phyloP scores from a whole-genome alignment of 1,140 invertebrate genomes.

The Tetragnatha versicolor region DNA sequence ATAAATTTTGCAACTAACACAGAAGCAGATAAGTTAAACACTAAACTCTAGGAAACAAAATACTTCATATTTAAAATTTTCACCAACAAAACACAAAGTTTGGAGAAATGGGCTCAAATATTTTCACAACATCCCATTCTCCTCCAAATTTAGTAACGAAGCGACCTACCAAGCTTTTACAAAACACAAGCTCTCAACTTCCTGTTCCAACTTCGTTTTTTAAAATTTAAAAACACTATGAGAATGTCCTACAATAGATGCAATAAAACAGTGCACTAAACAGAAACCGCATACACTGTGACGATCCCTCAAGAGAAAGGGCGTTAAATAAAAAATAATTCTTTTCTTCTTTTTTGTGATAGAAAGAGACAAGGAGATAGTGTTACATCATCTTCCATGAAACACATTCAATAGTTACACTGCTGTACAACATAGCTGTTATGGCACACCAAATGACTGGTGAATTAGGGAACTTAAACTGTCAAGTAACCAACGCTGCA shows the following conservation, averaged over 20 bases:
- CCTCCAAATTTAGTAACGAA: not conserved
- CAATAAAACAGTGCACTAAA: slow-evolving; percentile 52
- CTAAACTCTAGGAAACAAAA: slow-evolving; percentile 54
- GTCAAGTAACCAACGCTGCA: slow-evolving; percentile 16
- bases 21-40: slow-evolving; percentile 54
- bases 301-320: slow-evolving; percentile 17
- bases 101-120: not conserved
- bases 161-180: slow-evolving; percentile 32
- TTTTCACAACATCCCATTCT: slow-evolving; percentile 8
- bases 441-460: slow-evolving; percentile 49
- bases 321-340: slow-evolving; percentile 32
- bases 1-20: slow-evolving; percentile 52
- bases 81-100: slow-evolving; percentile 38
- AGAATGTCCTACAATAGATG: slow-evolving; percentile 46
- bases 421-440: slow-evolving; percentile 49
- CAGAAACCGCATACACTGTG: slow-evolving; percentile 37
- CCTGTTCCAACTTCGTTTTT: slow-evolving; percentile 3
- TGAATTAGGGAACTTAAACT: slow-evolving; percentile 20
- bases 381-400: slow-evolving; percentile 12
- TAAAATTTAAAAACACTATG: slow-evolving; percentile 51
- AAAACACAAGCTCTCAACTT: slow-evolving; percentile 48
- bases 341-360: slow-evolving; percentile 14
- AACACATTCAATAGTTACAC: slow-evolving; percentile 29
- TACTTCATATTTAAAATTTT: slow-evolving; percentile 52
- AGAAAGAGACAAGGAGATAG: slow-evolving; percentile 12